Base-by-base conservation (phyloP, 2,113 vertebrate species). In the Pangasianodon hypophthalmus region DNA sequence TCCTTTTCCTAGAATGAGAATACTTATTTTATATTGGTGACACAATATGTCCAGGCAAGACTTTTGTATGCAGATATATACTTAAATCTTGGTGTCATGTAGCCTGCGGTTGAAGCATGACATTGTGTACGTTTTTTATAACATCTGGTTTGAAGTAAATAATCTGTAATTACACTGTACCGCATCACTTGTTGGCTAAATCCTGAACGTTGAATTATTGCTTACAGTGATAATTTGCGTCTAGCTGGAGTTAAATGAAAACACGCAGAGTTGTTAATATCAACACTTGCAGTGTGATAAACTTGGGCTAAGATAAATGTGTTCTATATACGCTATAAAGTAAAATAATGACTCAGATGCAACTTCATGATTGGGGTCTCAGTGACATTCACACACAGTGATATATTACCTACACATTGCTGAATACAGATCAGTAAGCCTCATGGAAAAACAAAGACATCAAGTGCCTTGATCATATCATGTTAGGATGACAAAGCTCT, bases 401-500 rank as follows among this genome's bases (percentile, higher is more conserved):
- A 81, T 82, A 52, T 82, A n/a, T 67, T 69, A 67, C 24, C 37
- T 41, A 1, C 26, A 79, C 50, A 6, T n/a, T 37, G 85, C 77
- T 84, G 85, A 87, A 84, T 84, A 77, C 7, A 29, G 19, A 50
- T 67, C 0, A 52, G 18, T 44, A 60, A 86, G 7, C 73, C 62
- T 85, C 77, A 18, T 69, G 86, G 88, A 92, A 88, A 88, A 90
- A 91, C 87, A 24, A 89, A n/a, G 26, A 81, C 64, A 87, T 75
- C 44, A 44, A 56, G 56, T 14, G 90, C 7, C 73, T 44, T 48
- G 77, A 86, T 62, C 81, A 92, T 95, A 91, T 94, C 92, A 89
- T 81, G 92, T 93, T 93, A 90, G 91, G 92, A 89, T 80, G 86
- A 84, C 90, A 94, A 95, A 93, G 95, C 95, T 95, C 95, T 89